Base-by-base conservation (phyloP, 2,113 vertebrate species). In the Smithornis capensis region DNA sequence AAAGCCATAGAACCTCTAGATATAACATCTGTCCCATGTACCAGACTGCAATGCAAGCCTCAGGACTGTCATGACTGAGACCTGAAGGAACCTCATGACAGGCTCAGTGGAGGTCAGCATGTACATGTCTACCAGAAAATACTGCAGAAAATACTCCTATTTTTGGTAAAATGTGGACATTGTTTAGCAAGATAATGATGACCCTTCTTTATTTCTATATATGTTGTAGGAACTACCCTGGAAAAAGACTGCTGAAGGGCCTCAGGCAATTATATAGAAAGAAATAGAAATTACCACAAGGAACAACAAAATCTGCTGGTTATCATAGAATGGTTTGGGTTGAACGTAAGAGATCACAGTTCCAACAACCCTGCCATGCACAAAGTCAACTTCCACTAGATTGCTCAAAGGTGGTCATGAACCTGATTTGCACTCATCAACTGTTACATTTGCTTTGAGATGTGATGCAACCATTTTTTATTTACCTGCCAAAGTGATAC, bases 381-480 rank as follows among this genome's bases (percentile, higher is more conserved):
- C 19, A 38, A 59, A 37, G 45, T 15, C 23, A 44, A 5, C 3
- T 74, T 60, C 37, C 38, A 68, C 5, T 53, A 40, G 7, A 53
- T n/a, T 74, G 19, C 19, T 25, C 23, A 67, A 45, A 52, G 28
- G 23, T 21, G 12, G 19, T 38, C 38, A 21, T 67, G 23, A 67
- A 7, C 19, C 60, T 67, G 27, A 24, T 60, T 27, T 52, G 38
- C 18, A n/a, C 44, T 52, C 29, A n/a, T 18, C 8, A 73, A 42
- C 31, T 33, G 4, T n/a, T 40, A 25, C 2, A 12, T 65, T 53
- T n/a, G 28, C 44, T 89, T 86, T 69, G 50, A 94, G 10, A 29
- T 25, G 25, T 25, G 24, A 77, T 3, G 3, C 12, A 74, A 57
- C 1, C 4, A 2, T 0, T 89, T 89, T 33, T 23, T 0, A 74